phyloP scores from a whole-genome alignment of 2,113 vertebrate genomes.

The Planiliza haematocheilus region DNA sequence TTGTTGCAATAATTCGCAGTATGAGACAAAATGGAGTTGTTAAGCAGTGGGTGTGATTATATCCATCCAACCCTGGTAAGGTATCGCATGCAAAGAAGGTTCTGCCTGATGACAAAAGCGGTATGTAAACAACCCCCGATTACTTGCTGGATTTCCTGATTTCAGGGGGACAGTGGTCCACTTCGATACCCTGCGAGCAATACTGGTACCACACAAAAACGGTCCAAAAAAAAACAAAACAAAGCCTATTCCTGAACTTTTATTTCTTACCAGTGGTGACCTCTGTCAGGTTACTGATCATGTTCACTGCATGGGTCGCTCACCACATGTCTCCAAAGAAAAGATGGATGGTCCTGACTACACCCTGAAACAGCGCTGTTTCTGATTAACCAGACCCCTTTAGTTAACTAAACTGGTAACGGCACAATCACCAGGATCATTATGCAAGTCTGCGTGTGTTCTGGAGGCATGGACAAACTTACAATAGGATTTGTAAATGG shows the following conservation, averaged over 20 bases:
- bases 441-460: conserved; percentile 39
- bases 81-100: too few species aligned
- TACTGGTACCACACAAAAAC: too few species aligned
- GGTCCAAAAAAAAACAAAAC: too few species aligned
- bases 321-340: conserved; percentile 24
- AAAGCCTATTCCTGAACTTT: background rate
- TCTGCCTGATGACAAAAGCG: too few species aligned
- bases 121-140: too few species aligned
- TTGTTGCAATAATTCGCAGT: too few species aligned
- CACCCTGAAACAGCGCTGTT: conserved; percentile 44
- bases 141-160: too few species aligned
- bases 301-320: conserved; percentile 9
- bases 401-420: conserved; percentile 44
- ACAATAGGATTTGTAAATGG: conserved; percentile 71
- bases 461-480: conserved; percentile 11
- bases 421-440: conserved; percentile 29
- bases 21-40: too few species aligned
- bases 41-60: too few species aligned
- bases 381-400: conserved; percentile 70
- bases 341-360: conserved; percentile 40
- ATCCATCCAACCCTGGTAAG: too few species aligned
- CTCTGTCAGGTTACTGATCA: conserved; percentile 14
- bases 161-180: too few species aligned
- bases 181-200: too few species aligned
- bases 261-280: conserved; percentile 3